Percentiles rank a stretch among this genome's conserved stretches.
These are phyloP conservation scores for Neoaliturus tenellus DNA, from an alignment of 2,888 invertebrate genomes.

Conservation along the genomic window DNA sequence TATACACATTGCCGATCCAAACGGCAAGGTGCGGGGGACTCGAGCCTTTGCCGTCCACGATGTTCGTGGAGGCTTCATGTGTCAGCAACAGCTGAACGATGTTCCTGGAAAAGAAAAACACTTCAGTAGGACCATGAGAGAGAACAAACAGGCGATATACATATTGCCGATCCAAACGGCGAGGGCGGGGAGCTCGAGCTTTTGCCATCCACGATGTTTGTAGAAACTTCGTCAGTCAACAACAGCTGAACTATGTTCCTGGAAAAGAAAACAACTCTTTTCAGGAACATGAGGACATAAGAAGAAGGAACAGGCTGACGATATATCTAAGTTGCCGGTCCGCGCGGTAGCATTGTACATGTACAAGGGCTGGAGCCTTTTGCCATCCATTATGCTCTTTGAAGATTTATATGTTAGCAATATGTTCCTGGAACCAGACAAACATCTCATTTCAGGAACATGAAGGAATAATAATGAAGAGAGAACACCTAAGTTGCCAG, in stretches of 20 bases:
- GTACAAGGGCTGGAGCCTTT: too few relatives aligned
- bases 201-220: conserved; percentile 91
- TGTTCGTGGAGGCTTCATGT: conserved; percentile 92
- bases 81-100: conserved; percentile 89
- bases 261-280: too few relatives aligned
- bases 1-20: conserved; percentile 94
- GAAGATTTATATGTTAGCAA: too few relatives aligned
- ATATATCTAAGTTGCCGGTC: not conserved
- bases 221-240: conserved; percentile 92
- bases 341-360: conserved; percentile 41
- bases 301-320: conserved; percentile 79
- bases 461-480: too few relatives aligned
- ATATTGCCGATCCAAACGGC: conserved; percentile 97
- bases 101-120: conserved; percentile 87
- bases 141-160: conserved; percentile 89
- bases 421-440: too few relatives aligned
- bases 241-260: conserved; percentile 74
- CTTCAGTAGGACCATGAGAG: conserved; percentile 81
- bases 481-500: too few relatives aligned
- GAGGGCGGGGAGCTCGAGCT: conserved; percentile 94
- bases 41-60: conserved; percentile 93
- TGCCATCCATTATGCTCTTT: conserved; percentile 91
- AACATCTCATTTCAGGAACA: too few relatives aligned
- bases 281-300: too few relatives aligned
- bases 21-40: conserved; percentile 95